Percentiles rank a stretch among this genome's conserved stretches.
These are phyloP conservation scores for Eira barbara DNA, from an alignment of 2,113 vertebrate genomes.

Conservation along the genomic window DNA sequence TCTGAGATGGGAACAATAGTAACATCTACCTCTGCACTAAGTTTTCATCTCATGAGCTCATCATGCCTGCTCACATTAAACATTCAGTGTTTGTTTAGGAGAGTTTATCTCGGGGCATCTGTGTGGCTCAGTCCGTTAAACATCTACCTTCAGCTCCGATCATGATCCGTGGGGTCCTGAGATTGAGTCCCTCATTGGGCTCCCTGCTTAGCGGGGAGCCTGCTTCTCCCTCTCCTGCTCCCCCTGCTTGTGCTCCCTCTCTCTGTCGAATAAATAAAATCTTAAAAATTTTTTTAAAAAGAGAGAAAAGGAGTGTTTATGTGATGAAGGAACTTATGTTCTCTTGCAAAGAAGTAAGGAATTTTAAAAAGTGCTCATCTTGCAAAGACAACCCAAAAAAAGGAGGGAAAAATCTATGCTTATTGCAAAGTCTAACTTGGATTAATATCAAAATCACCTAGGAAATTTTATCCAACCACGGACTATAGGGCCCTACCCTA, in stretches of 20 bases:
- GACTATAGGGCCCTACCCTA: neutral
- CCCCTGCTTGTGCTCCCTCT: too few relatives aligned
- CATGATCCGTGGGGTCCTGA: too few relatives aligned
- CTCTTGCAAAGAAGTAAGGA: neutral
- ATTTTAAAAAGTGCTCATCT: neutral
- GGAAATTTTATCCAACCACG: neutral
- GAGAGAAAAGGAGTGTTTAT: neutral
- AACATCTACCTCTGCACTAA: neutral
- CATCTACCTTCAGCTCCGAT: neutral
- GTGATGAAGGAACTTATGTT: neutral
- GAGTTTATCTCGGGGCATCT: neutral
- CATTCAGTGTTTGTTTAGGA: neutral
- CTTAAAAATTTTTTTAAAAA: too few relatives aligned
- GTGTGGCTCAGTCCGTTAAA: neutral
- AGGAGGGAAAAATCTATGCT: neutral
- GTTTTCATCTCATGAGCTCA: neutral
- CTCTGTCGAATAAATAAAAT: too few relatives aligned
- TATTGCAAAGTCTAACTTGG: neutral
- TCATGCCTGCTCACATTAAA: neutral
- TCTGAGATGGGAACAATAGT: neutral
- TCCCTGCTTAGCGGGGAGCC: too few relatives aligned
- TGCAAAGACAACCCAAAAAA: neutral
- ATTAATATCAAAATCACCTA: neutral
- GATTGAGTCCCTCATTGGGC: too few relatives aligned
- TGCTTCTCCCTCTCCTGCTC: too few relatives aligned